A percentile compares a stretch with the other conserved stretches of the same genome.
Evolutionary conservation across 1,140 invertebrate species (phyloP).

Genomic region (Apocrypta bakeri): DNA sequence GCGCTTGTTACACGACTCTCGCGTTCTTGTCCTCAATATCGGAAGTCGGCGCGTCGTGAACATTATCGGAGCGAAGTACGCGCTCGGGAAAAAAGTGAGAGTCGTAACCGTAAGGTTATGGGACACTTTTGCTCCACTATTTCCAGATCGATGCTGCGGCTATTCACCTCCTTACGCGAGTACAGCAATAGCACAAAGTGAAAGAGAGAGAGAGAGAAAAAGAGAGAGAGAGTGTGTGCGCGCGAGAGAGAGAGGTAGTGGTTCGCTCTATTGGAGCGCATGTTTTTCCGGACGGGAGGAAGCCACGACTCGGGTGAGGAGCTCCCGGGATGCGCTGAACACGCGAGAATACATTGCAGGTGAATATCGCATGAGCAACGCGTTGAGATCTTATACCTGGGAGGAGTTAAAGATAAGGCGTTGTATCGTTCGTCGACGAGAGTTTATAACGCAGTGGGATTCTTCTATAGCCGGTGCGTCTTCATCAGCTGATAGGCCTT

Average conservation of each 20-base stretch:
- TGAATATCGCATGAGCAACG: too few species aligned
- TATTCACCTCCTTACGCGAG: not conserved
- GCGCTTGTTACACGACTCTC: not conserved
- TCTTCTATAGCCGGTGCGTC: too few species aligned
- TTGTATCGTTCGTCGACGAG: too few species aligned
- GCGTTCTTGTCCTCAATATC: too few species aligned
- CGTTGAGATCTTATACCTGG: too few species aligned
- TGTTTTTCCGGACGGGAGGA: not conserved
- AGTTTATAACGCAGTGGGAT: not conserved
- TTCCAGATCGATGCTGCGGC: not conserved
- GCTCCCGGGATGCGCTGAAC: not conserved
- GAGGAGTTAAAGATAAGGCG: too few species aligned
- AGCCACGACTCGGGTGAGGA: not conserved
- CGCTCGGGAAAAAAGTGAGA: not conserved
- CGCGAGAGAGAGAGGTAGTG: not conserved
- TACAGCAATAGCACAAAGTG: not conserved
- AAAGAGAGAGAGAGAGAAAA: too few species aligned
- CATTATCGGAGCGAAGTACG: not conserved
- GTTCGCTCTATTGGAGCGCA: not conserved
- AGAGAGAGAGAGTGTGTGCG: too few species aligned
- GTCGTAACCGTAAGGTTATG: not conserved
- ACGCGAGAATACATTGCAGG: not conserved
- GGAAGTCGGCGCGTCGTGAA: too few species aligned
- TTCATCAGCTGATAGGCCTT: not conserved
- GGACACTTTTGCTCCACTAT: not conserved